These are phyloP conservation scores for Phalacrocorax pelagicus DNA, from an alignment of 2,113 vertebrate genomes.

Conservation along the genomic window DNA sequence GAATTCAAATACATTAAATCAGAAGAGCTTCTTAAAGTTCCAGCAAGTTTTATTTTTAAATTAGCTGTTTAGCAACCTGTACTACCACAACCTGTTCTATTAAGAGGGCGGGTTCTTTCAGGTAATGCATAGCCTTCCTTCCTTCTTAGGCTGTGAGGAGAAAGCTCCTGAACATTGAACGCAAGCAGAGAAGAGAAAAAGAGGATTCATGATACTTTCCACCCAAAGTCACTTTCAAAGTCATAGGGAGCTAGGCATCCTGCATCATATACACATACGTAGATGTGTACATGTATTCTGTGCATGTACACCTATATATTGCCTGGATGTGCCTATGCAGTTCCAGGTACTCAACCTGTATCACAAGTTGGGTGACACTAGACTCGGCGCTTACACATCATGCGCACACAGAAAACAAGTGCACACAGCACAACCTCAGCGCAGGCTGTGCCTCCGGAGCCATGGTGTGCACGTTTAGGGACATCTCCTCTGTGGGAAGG, in stretches of 20 bases:
- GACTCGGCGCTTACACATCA: fast-evolving
- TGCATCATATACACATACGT: fast-evolving
- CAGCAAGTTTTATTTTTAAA: neutral
- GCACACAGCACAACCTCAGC: fast-evolving
- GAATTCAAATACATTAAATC: neutral
- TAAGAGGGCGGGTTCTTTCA: neutral
- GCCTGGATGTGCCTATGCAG: neutral
- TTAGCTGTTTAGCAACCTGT: neutral
- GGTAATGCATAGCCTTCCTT: neutral
- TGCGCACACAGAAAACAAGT: fast-evolving
- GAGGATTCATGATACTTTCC: neutral
- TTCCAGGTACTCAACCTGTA: neutral
- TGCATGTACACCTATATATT: neutral
- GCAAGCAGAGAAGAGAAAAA: neutral
- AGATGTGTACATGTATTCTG: neutral
- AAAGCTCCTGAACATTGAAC: neutral
- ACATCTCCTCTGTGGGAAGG: neutral
- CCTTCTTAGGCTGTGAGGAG: neutral
- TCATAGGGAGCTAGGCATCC: neutral
- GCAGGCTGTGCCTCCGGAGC: fast-evolving
- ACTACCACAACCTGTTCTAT: neutral
- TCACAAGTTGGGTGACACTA: neutral
- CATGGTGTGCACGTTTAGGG: fast-evolving
- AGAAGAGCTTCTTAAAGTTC: neutral
- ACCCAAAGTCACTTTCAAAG: neutral